phyloP scores from a whole-genome alignment of 2,888 invertebrate species.

The Drosophila nigricruria region DNA sequence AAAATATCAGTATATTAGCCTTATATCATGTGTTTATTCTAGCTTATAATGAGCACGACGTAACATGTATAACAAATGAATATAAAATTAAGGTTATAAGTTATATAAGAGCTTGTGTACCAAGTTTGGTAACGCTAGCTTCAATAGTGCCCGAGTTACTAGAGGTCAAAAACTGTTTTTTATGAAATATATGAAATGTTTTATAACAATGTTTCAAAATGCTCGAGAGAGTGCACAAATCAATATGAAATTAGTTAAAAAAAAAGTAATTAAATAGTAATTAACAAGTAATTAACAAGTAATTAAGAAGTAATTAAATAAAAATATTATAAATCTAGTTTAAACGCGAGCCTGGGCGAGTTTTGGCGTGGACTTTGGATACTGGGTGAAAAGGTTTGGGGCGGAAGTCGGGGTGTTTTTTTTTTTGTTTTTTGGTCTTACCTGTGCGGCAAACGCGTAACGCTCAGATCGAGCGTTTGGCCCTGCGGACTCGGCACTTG shows the following conservation, averaged over 20 bases:
- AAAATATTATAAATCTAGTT: not conserved
- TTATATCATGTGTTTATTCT: not conserved
- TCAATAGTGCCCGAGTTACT: slow-evolving; percentile 10
- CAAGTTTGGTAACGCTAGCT: slow-evolving; percentile 8
- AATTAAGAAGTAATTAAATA: slow-evolving; percentile 1
- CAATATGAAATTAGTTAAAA: not conserved
- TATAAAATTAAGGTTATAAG: not conserved
- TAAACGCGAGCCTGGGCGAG: not conserved
- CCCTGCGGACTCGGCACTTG: slow-evolving; percentile 96
- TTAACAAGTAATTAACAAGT: slow-evolving; percentile 16
- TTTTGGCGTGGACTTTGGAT: not conserved
- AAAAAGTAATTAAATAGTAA: slow-evolving; percentile 13
- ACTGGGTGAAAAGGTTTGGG: not conserved
- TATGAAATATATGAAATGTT: not conserved
- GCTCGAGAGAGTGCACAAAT: not conserved
- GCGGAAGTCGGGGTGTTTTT: not conserved
- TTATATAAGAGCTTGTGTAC: not conserved
- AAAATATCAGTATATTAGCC: not conserved
- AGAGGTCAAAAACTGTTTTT: not conserved
- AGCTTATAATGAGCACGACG: not conserved
- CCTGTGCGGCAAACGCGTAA: slow-evolving; percentile 94
- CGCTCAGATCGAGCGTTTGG: slow-evolving; percentile 95
- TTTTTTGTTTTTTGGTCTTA: slow-evolving; percentile 82
- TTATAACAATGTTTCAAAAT: not conserved
- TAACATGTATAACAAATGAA: not conserved